phyloP scores from a whole-genome alignment of 2,888 invertebrate genomes.

The Leucophenga maculata region DNA sequence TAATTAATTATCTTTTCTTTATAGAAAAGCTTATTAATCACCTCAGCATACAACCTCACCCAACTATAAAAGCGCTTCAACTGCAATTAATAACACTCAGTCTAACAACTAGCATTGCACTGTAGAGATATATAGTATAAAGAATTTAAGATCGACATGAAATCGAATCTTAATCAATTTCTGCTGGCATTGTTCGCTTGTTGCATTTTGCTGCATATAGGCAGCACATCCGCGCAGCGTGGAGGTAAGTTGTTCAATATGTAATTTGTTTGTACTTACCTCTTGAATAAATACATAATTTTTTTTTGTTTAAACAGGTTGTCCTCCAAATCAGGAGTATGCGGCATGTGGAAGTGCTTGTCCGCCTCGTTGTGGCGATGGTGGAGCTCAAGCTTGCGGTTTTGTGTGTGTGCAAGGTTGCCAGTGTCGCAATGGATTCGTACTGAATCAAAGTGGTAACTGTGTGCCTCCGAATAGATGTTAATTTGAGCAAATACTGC shows the following conservation, averaged over 20 bases:
- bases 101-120: no score
- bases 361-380: neutral
- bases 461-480: neutral
- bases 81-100: no score
- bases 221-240: neutral
- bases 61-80: no score
- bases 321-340: neutral
- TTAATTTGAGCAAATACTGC: no score
- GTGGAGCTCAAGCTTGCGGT: neutral
- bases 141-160: no score
- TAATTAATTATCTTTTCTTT: no score
- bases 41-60: no score
- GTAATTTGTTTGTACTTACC: no score
- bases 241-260: neutral
- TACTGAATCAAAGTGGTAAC: neutral
- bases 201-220: neutral
- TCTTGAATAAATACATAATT: no score
- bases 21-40: no score
- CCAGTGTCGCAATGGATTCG: conserved; percentile 7
- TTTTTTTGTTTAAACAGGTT: neutral
- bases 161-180: neutral
- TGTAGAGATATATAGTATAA: no score
- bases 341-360: neutral
- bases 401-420: neutral
- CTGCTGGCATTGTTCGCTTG: neutral